Evolutionary conservation across 2,888 invertebrate genomes (phyloP).

Genomic region (Linnaemya vulpina): DNA sequence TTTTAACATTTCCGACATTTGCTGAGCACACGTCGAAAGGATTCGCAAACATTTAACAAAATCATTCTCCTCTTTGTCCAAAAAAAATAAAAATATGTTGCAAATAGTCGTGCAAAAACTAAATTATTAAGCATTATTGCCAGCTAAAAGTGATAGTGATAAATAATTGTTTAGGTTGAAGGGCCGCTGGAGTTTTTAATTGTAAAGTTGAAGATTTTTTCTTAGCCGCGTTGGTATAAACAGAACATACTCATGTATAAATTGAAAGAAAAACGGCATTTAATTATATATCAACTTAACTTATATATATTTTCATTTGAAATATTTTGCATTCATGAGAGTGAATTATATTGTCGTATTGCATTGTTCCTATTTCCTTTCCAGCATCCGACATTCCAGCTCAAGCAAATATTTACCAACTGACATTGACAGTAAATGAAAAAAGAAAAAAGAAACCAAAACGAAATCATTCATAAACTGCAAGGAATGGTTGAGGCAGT

Average conservation of each 20-base stretch:
- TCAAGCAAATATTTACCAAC: constrained; percentile 45
- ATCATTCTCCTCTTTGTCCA: neutral
- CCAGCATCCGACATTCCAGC: neutral
- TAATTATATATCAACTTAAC: neutral
- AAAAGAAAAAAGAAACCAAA: too few species aligned
- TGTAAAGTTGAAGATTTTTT: neutral
- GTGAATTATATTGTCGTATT: neutral
- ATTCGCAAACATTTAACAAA: constrained; percentile 73
- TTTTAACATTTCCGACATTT: constrained; percentile 78
- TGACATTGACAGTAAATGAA: constrained; percentile 59
- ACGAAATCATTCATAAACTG: neutral
- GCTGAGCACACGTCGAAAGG: constrained; percentile 79
- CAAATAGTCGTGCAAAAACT: constrained; percentile 32
- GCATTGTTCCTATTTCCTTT: neutral
- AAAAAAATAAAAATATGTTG: constrained; percentile 15
- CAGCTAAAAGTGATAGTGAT: neutral
- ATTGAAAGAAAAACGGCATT: neutral
- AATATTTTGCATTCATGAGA: neutral
- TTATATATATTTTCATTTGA: neutral
- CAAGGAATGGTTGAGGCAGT: constrained; percentile 8
- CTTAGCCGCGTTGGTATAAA: too few species aligned
- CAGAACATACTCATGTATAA: neutral
- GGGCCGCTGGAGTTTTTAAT: neutral
- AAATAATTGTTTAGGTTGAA: constrained; percentile 3
- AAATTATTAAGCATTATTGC: constrained; percentile 45